These are phyloP conservation scores for Phataginus tricuspis DNA, from an alignment of 2,797 vertebrate genomes.

Conservation along the genomic window DNA sequence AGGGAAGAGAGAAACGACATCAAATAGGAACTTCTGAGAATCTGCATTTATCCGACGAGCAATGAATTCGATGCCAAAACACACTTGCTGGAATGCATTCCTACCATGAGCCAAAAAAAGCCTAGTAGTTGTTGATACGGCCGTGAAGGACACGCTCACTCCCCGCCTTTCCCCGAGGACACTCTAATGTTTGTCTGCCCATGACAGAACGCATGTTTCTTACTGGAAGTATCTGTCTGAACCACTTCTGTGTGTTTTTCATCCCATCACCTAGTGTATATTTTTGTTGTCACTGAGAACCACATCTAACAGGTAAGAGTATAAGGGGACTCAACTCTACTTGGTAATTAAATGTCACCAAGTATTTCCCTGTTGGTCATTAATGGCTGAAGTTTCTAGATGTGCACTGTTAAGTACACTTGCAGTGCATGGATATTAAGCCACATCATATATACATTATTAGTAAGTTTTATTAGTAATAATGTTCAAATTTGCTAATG, in stretches of 20 bases:
- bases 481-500: slow-evolving; percentile 27
- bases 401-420: neutral
- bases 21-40: neutral
- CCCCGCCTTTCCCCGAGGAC: neutral
- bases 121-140: neutral
- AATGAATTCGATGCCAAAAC: neutral
- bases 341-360: neutral
- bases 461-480: neutral
- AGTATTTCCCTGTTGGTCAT: neutral
- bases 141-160: neutral
- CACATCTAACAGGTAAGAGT: neutral
- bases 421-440: neutral
- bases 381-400: neutral
- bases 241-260: neutral
- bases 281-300: slow-evolving; percentile 1
- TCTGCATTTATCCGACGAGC: neutral
- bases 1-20: neutral
- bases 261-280: neutral
- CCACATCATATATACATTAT: neutral
- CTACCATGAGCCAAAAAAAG: neutral
- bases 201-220: slow-evolving; percentile 22
- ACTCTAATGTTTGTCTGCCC: neutral
- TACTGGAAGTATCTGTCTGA: neutral
- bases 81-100: neutral
- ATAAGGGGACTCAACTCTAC: neutral